Conservation (phyloP, 1,140 invertebrate genomes). For the Muscidifurax raptorellus region DNA sequence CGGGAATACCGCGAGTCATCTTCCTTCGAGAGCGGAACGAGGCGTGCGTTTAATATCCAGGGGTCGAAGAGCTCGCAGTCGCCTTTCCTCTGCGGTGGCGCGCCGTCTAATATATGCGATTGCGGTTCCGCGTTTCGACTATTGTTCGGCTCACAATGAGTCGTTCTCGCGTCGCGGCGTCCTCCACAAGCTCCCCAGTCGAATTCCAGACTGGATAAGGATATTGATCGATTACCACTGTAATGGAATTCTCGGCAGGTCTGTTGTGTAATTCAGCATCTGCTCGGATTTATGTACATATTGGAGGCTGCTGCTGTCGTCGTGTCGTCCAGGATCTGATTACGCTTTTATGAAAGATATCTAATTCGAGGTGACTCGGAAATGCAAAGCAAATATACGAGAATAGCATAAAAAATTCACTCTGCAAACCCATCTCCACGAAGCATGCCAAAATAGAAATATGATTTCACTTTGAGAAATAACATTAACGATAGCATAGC, state of each 20-base stretch:
- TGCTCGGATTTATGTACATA: neutral
- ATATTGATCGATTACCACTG: constrained; percentile 50
- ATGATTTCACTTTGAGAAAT: neutral
- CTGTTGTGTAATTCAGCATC: neutral
- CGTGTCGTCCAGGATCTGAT: neutral
- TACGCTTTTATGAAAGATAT: neutral
- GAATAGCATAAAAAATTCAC: no score
- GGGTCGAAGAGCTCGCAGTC: constrained; percentile 50
- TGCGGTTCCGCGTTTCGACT: constrained; percentile 59
- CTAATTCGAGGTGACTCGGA: no score
- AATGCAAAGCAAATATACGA: no score
- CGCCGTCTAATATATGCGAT: constrained; percentile 67
- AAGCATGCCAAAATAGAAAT: no score
- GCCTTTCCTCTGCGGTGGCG: constrained; percentile 44
- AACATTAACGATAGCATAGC: neutral
- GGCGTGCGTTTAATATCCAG: constrained; percentile 64
- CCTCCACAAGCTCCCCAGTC: constrained; percentile 18
- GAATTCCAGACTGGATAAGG: constrained; percentile 43
- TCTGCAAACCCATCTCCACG: no score
- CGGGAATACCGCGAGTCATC: constrained; percentile 55
- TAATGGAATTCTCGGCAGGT: constrained; percentile 31
- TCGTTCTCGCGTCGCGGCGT: constrained; percentile 50
- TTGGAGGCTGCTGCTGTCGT: no score
- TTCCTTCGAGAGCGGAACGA: constrained; percentile 54
- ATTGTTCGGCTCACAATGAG: constrained; percentile 63